Evolutionary conservation across 2,113 vertebrate species (phyloP), one percentile per base, ranked within the genome.

Genomic region (Eclectus roratus): DNA sequence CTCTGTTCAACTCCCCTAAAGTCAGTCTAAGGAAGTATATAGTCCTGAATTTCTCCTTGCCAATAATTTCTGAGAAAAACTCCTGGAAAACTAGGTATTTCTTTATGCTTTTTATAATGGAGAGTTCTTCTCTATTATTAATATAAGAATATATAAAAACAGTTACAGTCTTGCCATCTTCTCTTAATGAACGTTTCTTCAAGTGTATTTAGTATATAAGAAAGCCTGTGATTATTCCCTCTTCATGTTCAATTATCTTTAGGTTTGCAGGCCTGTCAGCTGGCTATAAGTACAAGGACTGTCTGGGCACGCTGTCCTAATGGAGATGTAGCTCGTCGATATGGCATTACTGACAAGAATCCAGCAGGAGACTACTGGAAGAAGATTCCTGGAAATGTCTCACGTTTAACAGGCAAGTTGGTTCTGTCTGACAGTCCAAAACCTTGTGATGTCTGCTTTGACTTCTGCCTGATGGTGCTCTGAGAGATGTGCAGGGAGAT

Each of bases 341-440:
- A 99, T 0, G 99, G 99, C 13, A 35, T 99, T 94, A 99, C 98
- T 1, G 98, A 99, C 80, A 98, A 98, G 83, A 99, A 99, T 88
- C 98, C 99, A 4, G 99, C 99, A 0, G 99, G 99, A 71, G 99
- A 99, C 91, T 99, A 99, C 97, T 99, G 99, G 99, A 99, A 99
- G 97, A 99, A 99, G 91, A 98, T 99, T 50, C 99, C 99, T 1
- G 99, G 99, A 17, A 97, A 88, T 3, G 97, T 98, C 72, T 95
- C 96, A 7, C 99, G 98, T 91, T 93, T 99, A 73, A 98, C 99
- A 96, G 99, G 99, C 98, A 95, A 98, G 98, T 95, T 55, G 71
- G 35, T 47, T 24, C 27, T 65, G 35, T 10, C 1, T 83, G n/a
- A 16, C 35, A 33, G 52, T 64, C 69, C 55, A 37, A 63, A 88